Evolutionary conservation across 1,140 invertebrate species (phyloP), one percentile per base, ranked within the genome.

Genomic region (Microplitis mediator): DNA sequence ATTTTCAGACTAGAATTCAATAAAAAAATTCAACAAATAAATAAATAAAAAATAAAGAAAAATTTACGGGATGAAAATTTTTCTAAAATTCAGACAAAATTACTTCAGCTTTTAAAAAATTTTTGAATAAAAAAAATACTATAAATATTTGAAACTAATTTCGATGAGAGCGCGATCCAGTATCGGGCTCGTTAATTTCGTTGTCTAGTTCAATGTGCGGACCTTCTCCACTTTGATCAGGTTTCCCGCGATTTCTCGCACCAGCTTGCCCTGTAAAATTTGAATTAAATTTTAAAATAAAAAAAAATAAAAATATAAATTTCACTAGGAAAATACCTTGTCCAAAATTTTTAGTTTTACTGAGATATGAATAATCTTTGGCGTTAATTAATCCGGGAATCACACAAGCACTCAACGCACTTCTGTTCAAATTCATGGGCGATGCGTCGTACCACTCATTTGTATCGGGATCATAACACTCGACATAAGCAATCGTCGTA

Each of bases 371-470:
- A 81, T 94, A 96, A 76, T 96, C 94, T 8, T 91, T 88, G 0
- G 93, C 91, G 81, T 96, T 95, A 0, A 91, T 91, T 36, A 96
- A 85, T 1, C 92, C 93, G 63, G 89, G 89, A 16, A 97, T 90
- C 4, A 96, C 94, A 77, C 94, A 95, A 0, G 95, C 95, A 2
- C 93, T 93, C 4, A 96, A 84, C 0, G 95, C 95, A 31, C 94
- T 96, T 14, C 94, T 88, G 67, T 92, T 93, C 3, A 93, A 81
- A 80, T 92, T 93, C 91, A 94, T 92, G 0, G 90, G 88, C 0
- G 91, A 87, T 0, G 90, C 90, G 71, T 91, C 89, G 74, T 88
- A 88, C 93, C 93, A 94, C 78, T 93, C 90, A 78, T 92, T 88
- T 2, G 87, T 88, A 62, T 90, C 90, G 0, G 88, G 87, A 75